A percentile compares a stretch with the other conserved stretches of the same genome.
These are phyloP conservation scores for Isoperla grammatica DNA, from an alignment of 2,888 invertebrate species.

Conservation along the genomic window DNA sequence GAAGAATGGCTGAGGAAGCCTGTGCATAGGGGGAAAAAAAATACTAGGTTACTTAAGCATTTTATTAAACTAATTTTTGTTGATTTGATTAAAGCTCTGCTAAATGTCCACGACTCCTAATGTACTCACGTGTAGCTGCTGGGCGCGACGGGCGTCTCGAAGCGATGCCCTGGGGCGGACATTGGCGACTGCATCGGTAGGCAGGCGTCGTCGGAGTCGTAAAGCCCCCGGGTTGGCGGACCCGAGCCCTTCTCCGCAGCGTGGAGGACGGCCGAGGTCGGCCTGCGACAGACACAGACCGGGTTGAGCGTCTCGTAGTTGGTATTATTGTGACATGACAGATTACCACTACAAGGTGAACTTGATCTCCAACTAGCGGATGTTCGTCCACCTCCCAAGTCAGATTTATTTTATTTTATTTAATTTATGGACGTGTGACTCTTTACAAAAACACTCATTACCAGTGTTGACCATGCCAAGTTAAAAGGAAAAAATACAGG, in stretches of 20 bases:
- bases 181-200: constrained; percentile 22
- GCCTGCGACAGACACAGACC: neutral
- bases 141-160: no score
- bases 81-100: no score
- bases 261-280: neutral
- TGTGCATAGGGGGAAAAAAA: no score
- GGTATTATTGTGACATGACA: neutral
- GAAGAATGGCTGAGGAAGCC: no score
- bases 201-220: constrained; percentile 34
- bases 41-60: no score
- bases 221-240: constrained; percentile 25
- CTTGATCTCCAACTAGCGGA: neutral
- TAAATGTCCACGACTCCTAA: no score
- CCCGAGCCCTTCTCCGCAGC: constrained; percentile 20
- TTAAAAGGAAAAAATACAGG: no score
- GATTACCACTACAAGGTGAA: neutral
- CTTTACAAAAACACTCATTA: no score
- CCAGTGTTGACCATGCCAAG: no score
- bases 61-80: no score
- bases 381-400: neutral
- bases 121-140: no score
- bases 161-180: neutral
- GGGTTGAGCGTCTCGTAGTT: neutral
- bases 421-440: no score
- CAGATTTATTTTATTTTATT: neutral